Evolutionary conservation across 2,797 vertebrate genomes (phyloP).

Genomic region (Prionace glauca): DNA sequence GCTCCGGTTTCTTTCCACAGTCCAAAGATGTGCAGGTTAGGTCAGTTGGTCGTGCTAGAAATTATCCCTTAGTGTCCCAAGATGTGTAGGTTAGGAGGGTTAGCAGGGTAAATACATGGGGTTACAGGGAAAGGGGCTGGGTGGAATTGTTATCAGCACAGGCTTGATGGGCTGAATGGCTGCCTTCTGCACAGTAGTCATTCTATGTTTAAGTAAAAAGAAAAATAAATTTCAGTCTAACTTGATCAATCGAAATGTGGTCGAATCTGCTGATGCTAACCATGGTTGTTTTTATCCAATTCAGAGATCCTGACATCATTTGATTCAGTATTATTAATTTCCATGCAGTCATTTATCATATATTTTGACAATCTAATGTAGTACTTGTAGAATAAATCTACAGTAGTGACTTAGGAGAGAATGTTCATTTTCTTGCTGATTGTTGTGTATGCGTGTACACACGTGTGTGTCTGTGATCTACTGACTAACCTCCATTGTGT

Average conservation of each 20-base stretch:
- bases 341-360: not conserved
- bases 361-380: not conserved
- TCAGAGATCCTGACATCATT: too few relatives aligned
- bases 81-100: too few relatives aligned
- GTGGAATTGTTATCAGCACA: too few relatives aligned
- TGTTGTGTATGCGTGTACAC: not conserved
- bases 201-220: not conserved
- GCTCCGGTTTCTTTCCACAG: too few relatives aligned
- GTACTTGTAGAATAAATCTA: not conserved
- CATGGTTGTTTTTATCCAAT: not conserved
- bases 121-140: too few relatives aligned
- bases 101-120: too few relatives aligned
- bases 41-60: too few relatives aligned
- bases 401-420: not conserved
- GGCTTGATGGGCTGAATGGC: too few relatives aligned
- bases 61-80: too few relatives aligned
- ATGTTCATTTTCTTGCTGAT: not conserved
- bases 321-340: not conserved
- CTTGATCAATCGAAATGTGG: not conserved
- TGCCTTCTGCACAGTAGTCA: too few relatives aligned
- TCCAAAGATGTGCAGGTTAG: too few relatives aligned
- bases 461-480: too few relatives aligned
- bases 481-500: not conserved
- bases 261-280: not conserved
- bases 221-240: not conserved